A percentile compares a stretch with the other conserved stretches of the same genome.
Evolutionary conservation across 2,113 vertebrate species (phyloP).

Genomic region (Pelecanoides urinatrix): DNA sequence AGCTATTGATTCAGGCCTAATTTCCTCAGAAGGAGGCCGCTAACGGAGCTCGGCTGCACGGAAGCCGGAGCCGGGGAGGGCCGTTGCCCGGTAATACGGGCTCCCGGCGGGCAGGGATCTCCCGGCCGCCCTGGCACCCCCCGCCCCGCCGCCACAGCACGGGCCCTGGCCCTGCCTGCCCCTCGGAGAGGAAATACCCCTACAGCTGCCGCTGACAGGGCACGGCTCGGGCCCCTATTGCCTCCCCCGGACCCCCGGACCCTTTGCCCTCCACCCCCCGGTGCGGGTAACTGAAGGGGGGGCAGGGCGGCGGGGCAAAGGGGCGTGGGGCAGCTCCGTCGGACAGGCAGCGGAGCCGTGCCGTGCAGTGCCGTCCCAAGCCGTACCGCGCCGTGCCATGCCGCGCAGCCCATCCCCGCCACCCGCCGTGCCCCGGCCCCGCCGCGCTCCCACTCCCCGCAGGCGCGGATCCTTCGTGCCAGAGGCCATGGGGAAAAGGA

Average conservation of each 20-base stretch:
- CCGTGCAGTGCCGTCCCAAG: not conserved
- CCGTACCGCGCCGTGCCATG: not conserved
- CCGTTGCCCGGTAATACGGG: not conserved
- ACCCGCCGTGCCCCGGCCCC: not conserved
- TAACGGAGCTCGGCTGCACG: constrained; percentile 28
- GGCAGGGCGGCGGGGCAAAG: not conserved
- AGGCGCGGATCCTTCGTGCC: not conserved
- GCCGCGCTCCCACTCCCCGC: not conserved
- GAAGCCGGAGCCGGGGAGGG: not conserved
- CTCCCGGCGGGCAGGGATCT: too few species aligned
- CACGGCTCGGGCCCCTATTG: not conserved
- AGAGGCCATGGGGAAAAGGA: not conserved
- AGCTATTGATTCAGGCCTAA: constrained; percentile 33
- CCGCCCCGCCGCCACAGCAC: not conserved
- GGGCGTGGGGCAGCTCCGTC: not conserved
- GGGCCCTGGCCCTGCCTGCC: not conserved
- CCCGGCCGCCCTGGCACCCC: too few species aligned
- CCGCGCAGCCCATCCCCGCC: not conserved
- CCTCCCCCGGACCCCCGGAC: not conserved
- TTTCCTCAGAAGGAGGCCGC: constrained; percentile 39
- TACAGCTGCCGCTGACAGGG: not conserved
- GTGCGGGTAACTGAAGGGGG: not conserved
- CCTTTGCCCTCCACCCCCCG: not conserved
- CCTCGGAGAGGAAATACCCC: not conserved
- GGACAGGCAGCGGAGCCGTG: not conserved